phyloP scores from a whole-genome alignment of 1,140 invertebrate genomes.

The Drosophila jambulina region DNA sequence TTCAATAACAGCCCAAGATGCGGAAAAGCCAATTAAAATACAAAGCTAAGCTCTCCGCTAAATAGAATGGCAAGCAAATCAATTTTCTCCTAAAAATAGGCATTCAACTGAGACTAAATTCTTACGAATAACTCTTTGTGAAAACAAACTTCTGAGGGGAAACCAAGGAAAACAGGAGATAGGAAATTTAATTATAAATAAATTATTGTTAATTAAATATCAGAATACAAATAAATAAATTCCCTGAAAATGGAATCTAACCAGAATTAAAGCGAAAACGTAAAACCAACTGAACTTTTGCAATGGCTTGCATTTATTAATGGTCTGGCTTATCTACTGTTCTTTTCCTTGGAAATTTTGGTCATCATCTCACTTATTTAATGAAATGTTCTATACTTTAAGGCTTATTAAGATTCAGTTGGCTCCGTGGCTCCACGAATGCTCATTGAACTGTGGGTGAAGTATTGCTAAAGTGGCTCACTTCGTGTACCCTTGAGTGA shows the following conservation, averaged over 20 bases:
- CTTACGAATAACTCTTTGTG: neutral
- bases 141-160: neutral
- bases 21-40: slow-evolving; percentile 20
- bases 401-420: slow-evolving; percentile 2
- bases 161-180: neutral
- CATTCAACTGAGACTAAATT: neutral
- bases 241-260: neutral
- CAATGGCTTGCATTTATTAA: neutral
- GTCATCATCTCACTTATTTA: neutral
- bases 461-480: neutral
- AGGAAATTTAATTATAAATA: neutral
- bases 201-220: neutral
- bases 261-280: neutral
- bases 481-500: slow-evolving; percentile 3
- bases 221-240: no score
- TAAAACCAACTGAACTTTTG: neutral
- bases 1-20: slow-evolving; percentile 1
- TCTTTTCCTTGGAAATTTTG: neutral
- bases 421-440: neutral
- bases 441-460: neutral
- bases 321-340: neutral
- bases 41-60: neutral
- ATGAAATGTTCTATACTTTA: neutral
- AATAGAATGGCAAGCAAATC: neutral
- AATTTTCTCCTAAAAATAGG: neutral